A percentile compares a stretch with the other conserved stretches of the same genome.
Conservation (phyloP, 2,888 invertebrate genomes). For the Acanthosepion esculentum region DNA sequence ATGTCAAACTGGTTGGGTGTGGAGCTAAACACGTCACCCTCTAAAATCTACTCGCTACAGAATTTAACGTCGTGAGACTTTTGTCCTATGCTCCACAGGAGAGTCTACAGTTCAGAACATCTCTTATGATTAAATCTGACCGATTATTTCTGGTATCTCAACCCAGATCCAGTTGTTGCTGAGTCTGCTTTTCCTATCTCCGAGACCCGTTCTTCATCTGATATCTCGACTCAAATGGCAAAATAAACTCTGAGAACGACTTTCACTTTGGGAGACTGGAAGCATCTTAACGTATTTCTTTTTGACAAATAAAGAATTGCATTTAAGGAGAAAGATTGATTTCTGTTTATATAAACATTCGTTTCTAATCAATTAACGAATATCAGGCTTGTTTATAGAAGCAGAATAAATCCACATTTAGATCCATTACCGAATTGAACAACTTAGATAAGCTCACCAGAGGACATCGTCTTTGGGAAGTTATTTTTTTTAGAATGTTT, state of each 20-base stretch:
- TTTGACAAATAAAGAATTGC: background rate
- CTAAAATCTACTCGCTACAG: too few relatives aligned
- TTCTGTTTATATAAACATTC: background rate
- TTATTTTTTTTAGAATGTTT: too few relatives aligned
- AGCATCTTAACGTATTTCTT: background rate
- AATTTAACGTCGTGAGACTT: too few relatives aligned
- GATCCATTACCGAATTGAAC: too few relatives aligned
- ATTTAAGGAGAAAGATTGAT: background rate
- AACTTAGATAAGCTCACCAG: background rate
- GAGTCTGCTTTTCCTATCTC: too few relatives aligned
- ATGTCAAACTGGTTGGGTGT: too few relatives aligned
- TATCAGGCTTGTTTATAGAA: background rate
- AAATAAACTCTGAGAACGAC: background rate
- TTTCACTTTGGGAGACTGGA: background rate
- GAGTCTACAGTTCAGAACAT: too few relatives aligned
- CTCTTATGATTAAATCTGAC: background rate
- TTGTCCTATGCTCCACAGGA: too few relatives aligned
- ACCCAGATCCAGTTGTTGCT: background rate
- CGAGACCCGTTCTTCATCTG: too few relatives aligned
- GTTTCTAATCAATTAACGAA: background rate
- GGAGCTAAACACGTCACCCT: too few relatives aligned
- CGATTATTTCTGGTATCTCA: background rate
- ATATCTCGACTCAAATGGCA: background rate
- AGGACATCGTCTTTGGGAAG: too few relatives aligned
- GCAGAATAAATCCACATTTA: background rate